Percentiles rank a stretch among this genome's conserved stretches.
phyloP scores from a whole-genome alignment of 2,113 vertebrate genomes.

The Sinocyclocheilus grahami region DNA sequence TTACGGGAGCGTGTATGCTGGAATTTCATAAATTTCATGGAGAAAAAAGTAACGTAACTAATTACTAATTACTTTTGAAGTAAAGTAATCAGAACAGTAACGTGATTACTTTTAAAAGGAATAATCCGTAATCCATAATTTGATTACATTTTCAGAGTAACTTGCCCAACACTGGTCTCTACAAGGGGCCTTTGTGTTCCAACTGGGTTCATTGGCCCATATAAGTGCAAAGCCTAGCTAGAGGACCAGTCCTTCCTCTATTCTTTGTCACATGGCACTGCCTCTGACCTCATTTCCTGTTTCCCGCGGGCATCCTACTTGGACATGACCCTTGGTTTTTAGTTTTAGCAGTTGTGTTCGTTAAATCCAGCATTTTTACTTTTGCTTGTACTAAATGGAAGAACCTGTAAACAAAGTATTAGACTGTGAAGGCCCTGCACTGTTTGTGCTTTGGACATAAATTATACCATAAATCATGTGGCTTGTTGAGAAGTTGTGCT shows the following conservation, averaged over 20 bases:
- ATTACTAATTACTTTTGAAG: no score
- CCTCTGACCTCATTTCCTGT: constrained; percentile 27
- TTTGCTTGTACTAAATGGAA: not conserved
- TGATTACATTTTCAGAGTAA: no score
- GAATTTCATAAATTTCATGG: no score
- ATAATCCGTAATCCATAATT: no score
- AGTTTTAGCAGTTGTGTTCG: not conserved
- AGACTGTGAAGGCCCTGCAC: not conserved
- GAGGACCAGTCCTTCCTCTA: constrained; percentile 17
- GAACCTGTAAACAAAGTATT: not conserved
- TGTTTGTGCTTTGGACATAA: not conserved
- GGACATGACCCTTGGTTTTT: constrained; percentile 5
- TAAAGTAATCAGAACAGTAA: no score
- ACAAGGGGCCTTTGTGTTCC: not conserved
- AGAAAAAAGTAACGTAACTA: no score
- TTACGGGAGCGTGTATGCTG: no score
- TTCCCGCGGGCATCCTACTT: not conserved
- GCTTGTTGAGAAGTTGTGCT: not conserved
- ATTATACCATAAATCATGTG: not conserved
- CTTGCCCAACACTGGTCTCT: not conserved
- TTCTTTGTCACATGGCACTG: constrained; percentile 7
- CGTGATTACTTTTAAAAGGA: no score
- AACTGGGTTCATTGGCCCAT: constrained; percentile 44
- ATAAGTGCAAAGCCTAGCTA: not conserved
- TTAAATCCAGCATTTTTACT: not conserved